phyloP scores from a whole-genome alignment of 2,888 invertebrate genomes.

The Mythimna albipuncta region DNA sequence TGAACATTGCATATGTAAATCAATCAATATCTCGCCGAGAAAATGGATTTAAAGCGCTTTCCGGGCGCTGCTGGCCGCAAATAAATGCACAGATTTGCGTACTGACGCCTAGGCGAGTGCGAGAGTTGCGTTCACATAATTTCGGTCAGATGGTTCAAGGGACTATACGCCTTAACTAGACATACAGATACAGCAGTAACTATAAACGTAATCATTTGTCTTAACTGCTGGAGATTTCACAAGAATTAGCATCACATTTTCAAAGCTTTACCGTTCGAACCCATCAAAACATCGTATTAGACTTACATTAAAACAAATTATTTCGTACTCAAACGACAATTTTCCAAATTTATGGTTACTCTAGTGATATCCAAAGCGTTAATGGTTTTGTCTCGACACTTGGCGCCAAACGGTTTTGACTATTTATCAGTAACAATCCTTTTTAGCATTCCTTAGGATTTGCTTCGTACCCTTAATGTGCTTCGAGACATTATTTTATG shows the following conservation, averaged over 20 bases:
- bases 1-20: no score
- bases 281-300: constrained; percentile 17
- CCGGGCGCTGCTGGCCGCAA: no score
- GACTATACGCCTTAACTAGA: no score
- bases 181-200: not conserved
- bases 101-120: no score
- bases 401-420: constrained; percentile 72
- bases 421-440: constrained; percentile 55
- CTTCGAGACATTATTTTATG: constrained; percentile 34
- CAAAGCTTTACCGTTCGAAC: constrained; percentile 6
- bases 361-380: constrained; percentile 68
- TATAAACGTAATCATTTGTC: not conserved
- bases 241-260: constrained; percentile 16
- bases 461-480: constrained; percentile 31
- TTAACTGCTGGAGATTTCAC: not conserved
- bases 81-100: no score
- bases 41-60: no score
- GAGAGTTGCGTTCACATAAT: no score
- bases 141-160: no score
- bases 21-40: no score
- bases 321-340: constrained; percentile 29
- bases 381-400: constrained; percentile 76
- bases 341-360: constrained; percentile 48
- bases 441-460: constrained; percentile 39
- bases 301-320: constrained; percentile 36